A percentile compares a stretch with the other conserved stretches of the same genome.
phyloP scores from a whole-genome alignment of 2,888 invertebrate species.

The Eilema caniola region DNA sequence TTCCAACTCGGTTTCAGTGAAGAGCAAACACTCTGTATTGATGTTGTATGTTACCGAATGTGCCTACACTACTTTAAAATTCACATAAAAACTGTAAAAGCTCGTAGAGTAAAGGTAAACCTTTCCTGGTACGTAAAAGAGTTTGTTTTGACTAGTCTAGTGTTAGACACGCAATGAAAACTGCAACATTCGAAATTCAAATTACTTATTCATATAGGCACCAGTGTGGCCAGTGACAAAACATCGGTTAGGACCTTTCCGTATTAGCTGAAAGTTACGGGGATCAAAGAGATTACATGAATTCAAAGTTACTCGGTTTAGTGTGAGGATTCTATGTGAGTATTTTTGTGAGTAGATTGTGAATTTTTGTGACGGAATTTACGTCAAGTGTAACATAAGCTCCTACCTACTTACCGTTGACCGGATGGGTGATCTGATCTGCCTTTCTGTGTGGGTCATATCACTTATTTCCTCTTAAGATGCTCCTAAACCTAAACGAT shows the following conservation, averaged over 20 bases:
- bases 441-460: too few relatives aligned
- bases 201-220: conserved; percentile 4
- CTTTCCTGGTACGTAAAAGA: not conserved
- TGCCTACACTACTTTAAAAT: not conserved
- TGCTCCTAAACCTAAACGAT: too few relatives aligned
- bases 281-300: conserved; percentile 2
- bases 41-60: not conserved
- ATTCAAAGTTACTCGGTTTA: not conserved
- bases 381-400: too few relatives aligned
- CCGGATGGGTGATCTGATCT: too few relatives aligned
- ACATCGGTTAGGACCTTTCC: not conserved
- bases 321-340: not conserved
- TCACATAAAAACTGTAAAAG: not conserved
- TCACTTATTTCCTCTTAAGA: too few relatives aligned
- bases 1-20: conserved; percentile 4
- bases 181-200: not conserved
- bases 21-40: conserved; percentile 6
- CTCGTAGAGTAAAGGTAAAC: too few relatives aligned
- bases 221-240: not conserved
- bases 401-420: too few relatives aligned
- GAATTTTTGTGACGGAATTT: too few relatives aligned
- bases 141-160: not conserved
- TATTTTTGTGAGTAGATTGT: not conserved
- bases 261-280: not conserved
- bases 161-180: not conserved